Conservation (phyloP, 1,140 invertebrate genomes). For the Diorhabda elongata region DNA sequence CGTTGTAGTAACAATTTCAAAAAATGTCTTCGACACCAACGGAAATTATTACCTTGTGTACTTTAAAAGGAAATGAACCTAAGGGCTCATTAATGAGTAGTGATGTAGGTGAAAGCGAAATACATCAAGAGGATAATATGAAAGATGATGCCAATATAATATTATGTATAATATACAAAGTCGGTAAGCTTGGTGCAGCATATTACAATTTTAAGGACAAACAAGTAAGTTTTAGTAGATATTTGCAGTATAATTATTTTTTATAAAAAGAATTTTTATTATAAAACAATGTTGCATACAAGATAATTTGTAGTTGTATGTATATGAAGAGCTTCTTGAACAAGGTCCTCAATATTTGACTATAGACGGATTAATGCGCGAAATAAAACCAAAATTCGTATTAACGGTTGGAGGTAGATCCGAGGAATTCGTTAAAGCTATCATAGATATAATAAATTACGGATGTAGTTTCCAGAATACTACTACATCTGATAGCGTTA, state of each 20-base stretch:
- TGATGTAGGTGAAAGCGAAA: neutral
- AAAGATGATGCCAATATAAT: constrained; percentile 32
- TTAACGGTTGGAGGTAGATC: constrained; percentile 51
- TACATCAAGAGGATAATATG: neutral
- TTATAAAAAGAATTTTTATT: constrained; percentile 1
- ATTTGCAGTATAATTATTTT: constrained; percentile 6
- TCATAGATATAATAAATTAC: constrained; percentile 44
- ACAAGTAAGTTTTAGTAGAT: constrained; percentile 38
- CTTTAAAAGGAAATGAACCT: neutral
- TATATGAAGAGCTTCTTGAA: constrained; percentile 62
- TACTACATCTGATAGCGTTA: constrained; percentile 38
- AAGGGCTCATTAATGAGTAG: neutral
- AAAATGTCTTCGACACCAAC: neutral
- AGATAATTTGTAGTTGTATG: constrained; percentile 48
- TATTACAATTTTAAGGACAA: constrained; percentile 64
- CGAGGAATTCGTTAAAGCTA: constrained; percentile 49
- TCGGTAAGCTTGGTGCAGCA: constrained; percentile 60
- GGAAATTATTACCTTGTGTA: neutral
- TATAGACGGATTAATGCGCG: constrained; percentile 56
- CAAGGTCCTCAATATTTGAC: constrained; percentile 55
- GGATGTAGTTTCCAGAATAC: constrained; percentile 25
- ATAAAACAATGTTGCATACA: constrained; percentile 3
- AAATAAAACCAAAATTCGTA: constrained; percentile 60
- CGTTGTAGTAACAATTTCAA: neutral
- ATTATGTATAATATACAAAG: constrained; percentile 49